Percentiles rank a stretch among this genome's conserved stretches.
Conservation (phyloP, 1,140 invertebrate genomes). For the Drosophila erecta region DNA sequence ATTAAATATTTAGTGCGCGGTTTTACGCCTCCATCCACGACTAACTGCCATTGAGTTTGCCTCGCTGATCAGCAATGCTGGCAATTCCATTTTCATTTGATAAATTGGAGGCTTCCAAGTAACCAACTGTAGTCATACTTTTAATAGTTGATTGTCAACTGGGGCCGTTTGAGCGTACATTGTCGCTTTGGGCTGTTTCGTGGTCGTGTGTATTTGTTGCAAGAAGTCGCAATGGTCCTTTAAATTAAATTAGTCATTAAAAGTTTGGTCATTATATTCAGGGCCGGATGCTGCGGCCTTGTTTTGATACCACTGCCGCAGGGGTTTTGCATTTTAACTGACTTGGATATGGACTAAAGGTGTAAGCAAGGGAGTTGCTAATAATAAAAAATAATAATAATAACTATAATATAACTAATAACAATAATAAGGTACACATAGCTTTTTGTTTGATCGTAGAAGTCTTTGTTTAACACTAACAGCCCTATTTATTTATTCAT, state of each 20-base stretch:
- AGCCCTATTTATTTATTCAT: too few relatives aligned
- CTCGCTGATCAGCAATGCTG: slow-evolving; percentile 45
- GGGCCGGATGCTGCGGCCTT: slow-evolving; percentile 24
- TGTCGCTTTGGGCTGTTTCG: slow-evolving; percentile 34
- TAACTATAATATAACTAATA: too few relatives aligned
- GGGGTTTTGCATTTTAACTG: slow-evolving; percentile 36
- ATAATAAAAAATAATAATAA: too few relatives aligned
- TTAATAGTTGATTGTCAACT: slow-evolving; percentile 44
- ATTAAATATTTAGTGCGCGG: slow-evolving; percentile 77
- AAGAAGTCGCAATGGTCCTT: slow-evolving; percentile 33
- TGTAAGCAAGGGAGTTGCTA: background rate
- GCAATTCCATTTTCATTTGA: slow-evolving; percentile 73
- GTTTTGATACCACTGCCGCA: slow-evolving; percentile 11
- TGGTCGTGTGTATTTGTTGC: slow-evolving; percentile 15
- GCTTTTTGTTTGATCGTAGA: too few relatives aligned
- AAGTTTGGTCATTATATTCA: slow-evolving; percentile 63
- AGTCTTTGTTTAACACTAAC: too few relatives aligned
- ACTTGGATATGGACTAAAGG: slow-evolving; percentile 11
- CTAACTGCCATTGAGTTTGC: slow-evolving; percentile 50
- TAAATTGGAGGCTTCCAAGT: slow-evolving; percentile 54
- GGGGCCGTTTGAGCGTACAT: slow-evolving; percentile 50
- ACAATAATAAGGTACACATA: too few relatives aligned
- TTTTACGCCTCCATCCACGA: slow-evolving; percentile 23
- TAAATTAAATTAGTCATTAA: slow-evolving; percentile 65
- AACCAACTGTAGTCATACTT: slow-evolving; percentile 24